Conservation (phyloP, 1,140 invertebrate species). For the Nasonia longicornis region DNA sequence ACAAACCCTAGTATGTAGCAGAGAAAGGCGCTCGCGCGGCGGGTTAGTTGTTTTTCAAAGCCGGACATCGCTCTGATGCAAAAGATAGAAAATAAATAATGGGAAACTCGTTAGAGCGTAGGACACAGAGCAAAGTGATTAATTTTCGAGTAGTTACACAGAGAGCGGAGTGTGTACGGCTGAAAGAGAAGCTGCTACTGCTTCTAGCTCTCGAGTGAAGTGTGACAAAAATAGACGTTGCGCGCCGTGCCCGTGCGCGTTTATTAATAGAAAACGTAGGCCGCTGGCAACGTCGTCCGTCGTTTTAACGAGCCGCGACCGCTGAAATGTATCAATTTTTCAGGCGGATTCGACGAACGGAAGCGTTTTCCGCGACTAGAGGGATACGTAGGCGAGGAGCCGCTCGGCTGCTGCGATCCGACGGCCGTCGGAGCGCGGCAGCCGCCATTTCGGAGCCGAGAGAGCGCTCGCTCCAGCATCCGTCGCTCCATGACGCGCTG, state of each 20-base stretch:
- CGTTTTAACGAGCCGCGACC: slow-evolving; percentile 63
- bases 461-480: slow-evolving; percentile 29
- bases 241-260: slow-evolving; percentile 37
- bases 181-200: background rate
- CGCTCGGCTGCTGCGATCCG: slow-evolving; percentile 53
- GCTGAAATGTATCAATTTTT: slow-evolving; percentile 65
- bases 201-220: slow-evolving; percentile 6
- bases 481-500: slow-evolving; percentile 38
- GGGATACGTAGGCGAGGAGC: background rate
- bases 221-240: slow-evolving; percentile 37
- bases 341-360: slow-evolving; percentile 56
- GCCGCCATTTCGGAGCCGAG: slow-evolving; percentile 23
- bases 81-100: slow-evolving; percentile 49
- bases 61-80: slow-evolving; percentile 34
- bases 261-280: slow-evolving; percentile 62
- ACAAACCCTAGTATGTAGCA: background rate
- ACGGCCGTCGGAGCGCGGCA: slow-evolving; percentile 57
- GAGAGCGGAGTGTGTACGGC: background rate
- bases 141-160: slow-evolving; percentile 64
- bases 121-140: slow-evolving; percentile 58
- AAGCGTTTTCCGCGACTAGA: slow-evolving; percentile 52
- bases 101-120: slow-evolving; percentile 56
- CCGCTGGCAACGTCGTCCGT: slow-evolving; percentile 56
- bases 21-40: background rate
- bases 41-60: slow-evolving; percentile 26